These are phyloP conservation scores for Apostichopus parvimensis DNA, from an alignment of 35 echinoderm and acorn worm genomes.

Conservation along the genomic window DNA sequence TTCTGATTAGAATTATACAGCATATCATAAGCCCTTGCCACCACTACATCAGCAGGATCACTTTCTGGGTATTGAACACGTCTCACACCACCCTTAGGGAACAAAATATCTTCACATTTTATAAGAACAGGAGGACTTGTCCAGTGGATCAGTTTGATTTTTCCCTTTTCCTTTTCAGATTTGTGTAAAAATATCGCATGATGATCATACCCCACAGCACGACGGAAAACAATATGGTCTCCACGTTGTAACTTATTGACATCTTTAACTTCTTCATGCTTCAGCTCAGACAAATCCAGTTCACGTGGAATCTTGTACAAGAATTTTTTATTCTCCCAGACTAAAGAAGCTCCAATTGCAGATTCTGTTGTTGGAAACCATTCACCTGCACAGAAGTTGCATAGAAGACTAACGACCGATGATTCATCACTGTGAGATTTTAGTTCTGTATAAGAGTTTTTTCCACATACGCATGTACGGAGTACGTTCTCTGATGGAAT, in stretches of 20 bases:
- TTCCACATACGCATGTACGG: not conserved
- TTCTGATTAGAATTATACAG: not conserved
- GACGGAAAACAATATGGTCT: conserved; percentile 32
- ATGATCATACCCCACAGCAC: not conserved
- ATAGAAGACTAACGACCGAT: not conserved
- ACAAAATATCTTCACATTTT: not conserved
- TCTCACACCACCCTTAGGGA: not conserved
- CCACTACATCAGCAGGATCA: not conserved
- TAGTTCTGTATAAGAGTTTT: not conserved
- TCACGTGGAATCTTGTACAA: not conserved
- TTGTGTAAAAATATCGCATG: conserved; percentile 1
- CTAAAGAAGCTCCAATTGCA: not conserved
- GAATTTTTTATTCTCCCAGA: not conserved
- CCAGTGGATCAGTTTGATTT: not conserved
- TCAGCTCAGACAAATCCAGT: not conserved
- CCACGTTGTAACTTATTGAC: not conserved
- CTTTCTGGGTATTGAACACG: not conserved
- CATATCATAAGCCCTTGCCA: conserved; percentile 16
- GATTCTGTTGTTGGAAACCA: not conserved
- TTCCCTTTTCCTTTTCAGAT: not conserved
- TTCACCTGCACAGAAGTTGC: not conserved
- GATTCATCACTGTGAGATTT: not conserved
- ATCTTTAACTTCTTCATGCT: not conserved
- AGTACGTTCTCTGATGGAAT: not conserved
- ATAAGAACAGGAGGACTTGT: not conserved